A percentile compares a stretch with the other conserved stretches of the same genome.
phyloP scores from a whole-genome alignment of 2,113 vertebrate genomes.

The Haemorhous mexicanus region DNA sequence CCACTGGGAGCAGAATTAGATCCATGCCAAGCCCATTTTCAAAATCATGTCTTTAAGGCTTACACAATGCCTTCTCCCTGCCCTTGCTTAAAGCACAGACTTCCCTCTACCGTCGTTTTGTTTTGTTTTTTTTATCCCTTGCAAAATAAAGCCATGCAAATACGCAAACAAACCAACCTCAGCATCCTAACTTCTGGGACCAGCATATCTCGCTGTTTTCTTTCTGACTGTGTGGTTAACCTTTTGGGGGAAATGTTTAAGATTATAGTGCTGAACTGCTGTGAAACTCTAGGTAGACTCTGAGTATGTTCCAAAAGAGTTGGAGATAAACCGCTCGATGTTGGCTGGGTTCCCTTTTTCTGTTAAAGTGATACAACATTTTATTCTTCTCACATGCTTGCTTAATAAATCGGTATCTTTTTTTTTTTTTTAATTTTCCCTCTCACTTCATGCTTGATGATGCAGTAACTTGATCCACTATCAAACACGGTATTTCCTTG shows the following conservation, averaged over 20 bases:
- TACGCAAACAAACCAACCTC: background rate
- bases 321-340: background rate
- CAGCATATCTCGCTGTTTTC: background rate
- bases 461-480: background rate
- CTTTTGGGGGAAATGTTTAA: background rate
- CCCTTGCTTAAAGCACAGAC: background rate
- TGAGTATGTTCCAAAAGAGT: background rate
- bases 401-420: accelerated
- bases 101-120: background rate
- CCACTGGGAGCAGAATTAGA: conserved; percentile 10
- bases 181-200: background rate
- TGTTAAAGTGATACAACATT: background rate
- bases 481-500: no score
- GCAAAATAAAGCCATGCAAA: background rate
- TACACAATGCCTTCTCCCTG: background rate
- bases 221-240: background rate
- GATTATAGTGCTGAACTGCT: background rate
- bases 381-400: background rate
- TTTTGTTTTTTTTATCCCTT: background rate
- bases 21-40: background rate
- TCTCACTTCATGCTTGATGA: no score
- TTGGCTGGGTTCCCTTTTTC: background rate
- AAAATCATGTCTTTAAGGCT: background rate
- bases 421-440: background rate
- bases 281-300: background rate